phyloP scores from a whole-genome alignment of 1,140 invertebrate genomes.

The Drosophila athabasca region DNA sequence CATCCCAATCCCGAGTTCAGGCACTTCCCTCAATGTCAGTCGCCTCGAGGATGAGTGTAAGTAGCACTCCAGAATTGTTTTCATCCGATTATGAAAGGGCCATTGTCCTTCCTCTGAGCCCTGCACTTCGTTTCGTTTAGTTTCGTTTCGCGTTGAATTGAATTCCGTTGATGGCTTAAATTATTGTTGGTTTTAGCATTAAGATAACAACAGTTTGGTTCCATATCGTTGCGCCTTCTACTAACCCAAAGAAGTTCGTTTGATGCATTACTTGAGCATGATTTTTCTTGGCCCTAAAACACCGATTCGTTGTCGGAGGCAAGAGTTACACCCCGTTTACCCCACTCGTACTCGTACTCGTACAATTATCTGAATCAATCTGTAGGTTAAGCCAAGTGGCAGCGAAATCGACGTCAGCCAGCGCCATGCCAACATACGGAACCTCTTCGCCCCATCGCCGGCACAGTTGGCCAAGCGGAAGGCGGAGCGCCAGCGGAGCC shows the following conservation, averaged over 20 bases:
- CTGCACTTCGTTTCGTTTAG: slow-evolving; percentile 24
- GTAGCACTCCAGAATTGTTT: slow-evolving; percentile 59
- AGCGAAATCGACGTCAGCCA: slow-evolving; percentile 61
- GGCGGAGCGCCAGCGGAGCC: slow-evolving; percentile 62
- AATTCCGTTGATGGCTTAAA: slow-evolving; percentile 38
- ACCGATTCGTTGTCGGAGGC: slow-evolving; percentile 23
- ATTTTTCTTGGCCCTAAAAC: slow-evolving; percentile 4
- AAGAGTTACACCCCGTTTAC: slow-evolving; percentile 5
- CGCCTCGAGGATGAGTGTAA: slow-evolving; percentile 74
- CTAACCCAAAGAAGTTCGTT: slow-evolving; percentile 43
- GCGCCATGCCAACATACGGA: slow-evolving; percentile 75
- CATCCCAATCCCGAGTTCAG: not conserved
- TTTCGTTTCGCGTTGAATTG: slow-evolving; percentile 35
- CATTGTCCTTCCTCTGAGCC: slow-evolving; percentile 31
- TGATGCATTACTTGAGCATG: slow-evolving; percentile 43
- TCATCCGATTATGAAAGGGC: slow-evolving; percentile 63
- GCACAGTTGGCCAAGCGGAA: slow-evolving; percentile 55
- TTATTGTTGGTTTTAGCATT: slow-evolving; percentile 52
- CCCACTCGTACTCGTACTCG: not conserved
- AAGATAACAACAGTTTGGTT: slow-evolving; percentile 43
- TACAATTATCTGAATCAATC: slow-evolving; percentile 52
- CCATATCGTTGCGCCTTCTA: slow-evolving; percentile 29
- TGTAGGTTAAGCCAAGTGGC: slow-evolving; percentile 66
- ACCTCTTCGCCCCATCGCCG: slow-evolving; percentile 65
- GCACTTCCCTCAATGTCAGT: slow-evolving; percentile 64